Base-by-base conservation (phyloP, 2,113 vertebrate genomes). In the Sialia sialis region DNA sequence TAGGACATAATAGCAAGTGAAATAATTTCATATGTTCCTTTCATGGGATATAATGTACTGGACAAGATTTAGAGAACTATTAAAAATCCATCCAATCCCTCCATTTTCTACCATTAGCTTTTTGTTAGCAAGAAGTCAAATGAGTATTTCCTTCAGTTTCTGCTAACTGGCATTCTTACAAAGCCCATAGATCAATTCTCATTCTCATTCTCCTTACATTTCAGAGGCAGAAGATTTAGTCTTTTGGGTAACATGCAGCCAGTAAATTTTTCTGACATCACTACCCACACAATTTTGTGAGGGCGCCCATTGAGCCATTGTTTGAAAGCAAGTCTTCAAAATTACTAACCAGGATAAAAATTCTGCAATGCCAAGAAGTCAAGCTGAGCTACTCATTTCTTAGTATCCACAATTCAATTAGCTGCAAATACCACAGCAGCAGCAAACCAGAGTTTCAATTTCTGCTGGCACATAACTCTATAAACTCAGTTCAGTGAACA, bases 261-360 rank as follows among this genome's bases (percentile, higher is more conserved):
- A 87, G 93, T 76, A 76, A 85, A 77, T 87, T 79, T 93, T 95
- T 95, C 81, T 94, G 74, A 91, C 91, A 87, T 81, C 48, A 67
- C 75, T 83, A 82, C 74, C 81, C 87, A 46, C 84, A 91, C 62
- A 66, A 54, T 83, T 95, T 85, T 69, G 77, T 87, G 81, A 89
- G 59, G 13, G 62, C 1, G 2, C 41, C 84, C 81, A 85, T 4
- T 55, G 46, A 96, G 91, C 54, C 74, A 95, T 44, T 94, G 95
- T 85, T 95, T 93, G 91, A 76, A 93, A 95, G 82, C 75, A 89
- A 87, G 36, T 44, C 89, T 92, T 87, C 69, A 34, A 91, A 94
- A 94, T 94, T 89, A 91, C 91, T 92, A 95, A 90, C 88, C 60
- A 94, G 64, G 48, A 73, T 81, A 96, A 92, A 90, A 96, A 93